Conservation (phyloP, 2,888 invertebrate genomes). For the Drosophila leonis region DNA sequence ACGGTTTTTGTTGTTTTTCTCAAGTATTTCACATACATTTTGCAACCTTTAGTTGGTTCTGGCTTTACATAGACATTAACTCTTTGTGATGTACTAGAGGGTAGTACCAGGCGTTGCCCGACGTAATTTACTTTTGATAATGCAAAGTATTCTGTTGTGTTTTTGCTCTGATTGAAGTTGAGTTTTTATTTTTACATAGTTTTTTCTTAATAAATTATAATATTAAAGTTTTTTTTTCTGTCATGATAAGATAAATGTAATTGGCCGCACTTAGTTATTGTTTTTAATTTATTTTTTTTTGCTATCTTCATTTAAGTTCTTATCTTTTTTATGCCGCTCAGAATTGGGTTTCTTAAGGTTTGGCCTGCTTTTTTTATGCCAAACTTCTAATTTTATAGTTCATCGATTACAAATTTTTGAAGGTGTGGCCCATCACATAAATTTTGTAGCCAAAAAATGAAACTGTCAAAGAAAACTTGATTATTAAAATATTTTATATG, state of each 20-base stretch:
- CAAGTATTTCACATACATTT: not conserved
- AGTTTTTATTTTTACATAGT: not conserved
- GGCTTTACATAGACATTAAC: conserved; percentile 8
- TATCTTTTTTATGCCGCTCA: conserved; percentile 9
- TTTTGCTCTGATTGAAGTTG: not conserved
- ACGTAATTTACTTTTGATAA: not conserved
- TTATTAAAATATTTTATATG: not conserved
- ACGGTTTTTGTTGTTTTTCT: conserved; percentile 11
- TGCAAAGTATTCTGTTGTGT: too few relatives aligned
- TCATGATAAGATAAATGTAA: conserved; percentile 48
- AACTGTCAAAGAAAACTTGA: not conserved
- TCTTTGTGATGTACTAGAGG: not conserved
- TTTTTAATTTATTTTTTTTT: not conserved
- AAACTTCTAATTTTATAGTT: conserved; percentile 19
- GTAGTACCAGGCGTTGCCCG: not conserved
- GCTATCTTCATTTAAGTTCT: conserved; percentile 24
- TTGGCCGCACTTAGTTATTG: conserved; percentile 23
- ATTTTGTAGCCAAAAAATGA: not conserved
- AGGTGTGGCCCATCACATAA: not conserved
- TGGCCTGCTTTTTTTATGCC: conserved; percentile 3
- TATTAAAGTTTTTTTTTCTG: conserved; percentile 7
- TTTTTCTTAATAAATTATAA: not conserved
- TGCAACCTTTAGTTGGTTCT: conserved; percentile 32
- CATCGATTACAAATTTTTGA: not conserved
- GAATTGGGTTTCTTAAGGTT: not conserved